Percentiles rank a stretch among this genome's conserved stretches.
These are phyloP conservation scores for Acromyrmex echinatior DNA, from an alignment of 1,140 invertebrate genomes.

Conservation along the genomic window DNA sequence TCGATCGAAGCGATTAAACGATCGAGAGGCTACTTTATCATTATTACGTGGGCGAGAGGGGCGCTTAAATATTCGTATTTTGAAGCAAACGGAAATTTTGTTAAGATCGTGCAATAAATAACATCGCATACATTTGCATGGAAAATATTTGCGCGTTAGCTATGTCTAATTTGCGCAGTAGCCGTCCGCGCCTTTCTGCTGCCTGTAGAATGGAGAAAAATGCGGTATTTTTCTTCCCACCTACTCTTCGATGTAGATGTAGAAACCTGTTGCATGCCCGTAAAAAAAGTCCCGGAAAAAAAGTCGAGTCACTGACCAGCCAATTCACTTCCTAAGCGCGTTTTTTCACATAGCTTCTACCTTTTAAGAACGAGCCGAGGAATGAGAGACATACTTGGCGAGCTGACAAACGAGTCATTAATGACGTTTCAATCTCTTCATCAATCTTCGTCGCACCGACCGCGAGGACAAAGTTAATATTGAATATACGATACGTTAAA, in stretches of 20 bases:
- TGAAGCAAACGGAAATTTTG: constrained; percentile 29
- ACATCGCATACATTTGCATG: constrained; percentile 31
- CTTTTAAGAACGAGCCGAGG: constrained; percentile 41
- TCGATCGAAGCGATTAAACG: constrained; percentile 56
- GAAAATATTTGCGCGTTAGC: constrained; percentile 43
- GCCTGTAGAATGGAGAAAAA: constrained; percentile 16
- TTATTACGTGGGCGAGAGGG: constrained; percentile 43
- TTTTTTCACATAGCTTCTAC: constrained; percentile 50
- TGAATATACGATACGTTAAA: constrained; percentile 55
- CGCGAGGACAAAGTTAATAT: constrained; percentile 58
- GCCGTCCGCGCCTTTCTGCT: constrained; percentile 12
- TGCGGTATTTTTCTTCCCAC: constrained; percentile 66
- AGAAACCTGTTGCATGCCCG: constrained; percentile 73
- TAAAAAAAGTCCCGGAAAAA: constrained; percentile 41
- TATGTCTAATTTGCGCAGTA: constrained; percentile 39
- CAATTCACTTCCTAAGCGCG: constrained; percentile 59
- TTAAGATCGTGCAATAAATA: constrained; percentile 10
- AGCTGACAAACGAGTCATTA: constrained; percentile 64
- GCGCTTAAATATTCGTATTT: constrained; percentile 53
- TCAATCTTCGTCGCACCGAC: constrained; percentile 55
- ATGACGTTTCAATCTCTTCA: constrained; percentile 63
- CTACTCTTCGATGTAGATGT: constrained; percentile 67
- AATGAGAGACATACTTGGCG: constrained; percentile 57
- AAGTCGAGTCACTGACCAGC: constrained; percentile 52
- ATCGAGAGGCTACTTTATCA: constrained; percentile 45